These are phyloP conservation scores for Paragorgia papillata DNA, from an alignment of 92 coral and sea anemone species.

Conservation along the genomic window DNA sequence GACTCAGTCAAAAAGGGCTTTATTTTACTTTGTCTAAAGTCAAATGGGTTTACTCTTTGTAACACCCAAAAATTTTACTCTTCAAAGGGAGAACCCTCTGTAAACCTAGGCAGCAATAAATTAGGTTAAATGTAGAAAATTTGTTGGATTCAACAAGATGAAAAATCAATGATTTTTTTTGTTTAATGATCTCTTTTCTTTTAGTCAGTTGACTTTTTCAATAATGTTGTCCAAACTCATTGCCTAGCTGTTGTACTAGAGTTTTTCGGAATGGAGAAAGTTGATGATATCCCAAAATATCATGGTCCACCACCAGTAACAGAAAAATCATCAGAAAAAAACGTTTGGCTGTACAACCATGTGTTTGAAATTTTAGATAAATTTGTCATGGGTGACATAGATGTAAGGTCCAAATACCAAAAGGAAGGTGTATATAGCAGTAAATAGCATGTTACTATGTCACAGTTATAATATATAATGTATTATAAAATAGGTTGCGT, in stretches of 20 bases:
- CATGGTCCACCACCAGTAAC: not conserved
- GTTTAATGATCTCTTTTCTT: not conserved
- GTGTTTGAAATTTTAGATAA: not conserved
- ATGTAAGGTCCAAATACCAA: not conserved
- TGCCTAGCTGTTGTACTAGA: slow-evolving; percentile 3
- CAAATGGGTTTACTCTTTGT: too few species aligned
- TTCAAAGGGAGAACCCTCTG: too few species aligned
- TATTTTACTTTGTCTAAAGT: too few species aligned
- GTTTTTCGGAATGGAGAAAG: slow-evolving; percentile 2
- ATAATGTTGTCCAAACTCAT: not conserved
- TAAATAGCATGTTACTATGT: not conserved
- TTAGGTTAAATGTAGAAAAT: too few species aligned
- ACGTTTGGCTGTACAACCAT: not conserved
- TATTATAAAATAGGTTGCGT: too few species aligned
- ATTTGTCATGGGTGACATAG: slow-evolving; percentile 2
- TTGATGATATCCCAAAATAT: not conserved
- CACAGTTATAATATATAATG: too few species aligned
- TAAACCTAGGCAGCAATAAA: too few species aligned
- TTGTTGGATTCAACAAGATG: too few species aligned
- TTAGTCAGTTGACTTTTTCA: slow-evolving; percentile 1
- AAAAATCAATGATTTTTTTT: too few species aligned
- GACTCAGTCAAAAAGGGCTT: too few species aligned
- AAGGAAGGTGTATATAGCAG: not conserved
- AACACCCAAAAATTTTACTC: too few species aligned
- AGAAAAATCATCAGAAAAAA: not conserved